These are phyloP conservation scores for Centropyge bicolor DNA, from an alignment of 2,797 vertebrate species.

Conservation along the genomic window DNA sequence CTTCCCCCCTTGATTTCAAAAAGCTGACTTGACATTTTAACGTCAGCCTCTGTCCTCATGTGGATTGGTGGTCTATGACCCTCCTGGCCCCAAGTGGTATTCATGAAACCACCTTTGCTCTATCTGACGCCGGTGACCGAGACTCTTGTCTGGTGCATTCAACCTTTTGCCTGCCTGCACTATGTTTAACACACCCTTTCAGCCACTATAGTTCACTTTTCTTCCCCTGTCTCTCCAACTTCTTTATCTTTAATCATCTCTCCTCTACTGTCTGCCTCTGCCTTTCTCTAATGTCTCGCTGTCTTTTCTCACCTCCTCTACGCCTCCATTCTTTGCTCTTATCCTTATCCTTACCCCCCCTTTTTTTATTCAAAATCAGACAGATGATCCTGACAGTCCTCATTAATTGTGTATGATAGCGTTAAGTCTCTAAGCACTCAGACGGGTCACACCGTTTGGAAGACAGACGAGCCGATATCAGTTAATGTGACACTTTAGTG, in stretches of 20 bases:
- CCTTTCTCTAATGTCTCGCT: constrained; percentile 10
- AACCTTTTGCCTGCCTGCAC: constrained; percentile 15
- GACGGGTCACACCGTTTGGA: constrained; percentile 55
- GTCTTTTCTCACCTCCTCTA: constrained; percentile 21
- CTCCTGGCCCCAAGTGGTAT: constrained; percentile 26
- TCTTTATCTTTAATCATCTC: constrained; percentile 36
- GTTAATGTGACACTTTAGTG: constrained; percentile 71
- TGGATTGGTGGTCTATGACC: constrained; percentile 25
- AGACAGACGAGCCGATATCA: constrained; percentile 67
- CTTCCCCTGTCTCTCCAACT: not conserved
- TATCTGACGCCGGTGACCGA: not conserved
- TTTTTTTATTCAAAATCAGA: constrained; percentile 45
- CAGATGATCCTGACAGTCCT: constrained; percentile 52
- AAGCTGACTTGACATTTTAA: constrained; percentile 35
- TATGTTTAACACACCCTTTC: constrained; percentile 12
- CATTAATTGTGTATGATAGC: constrained; percentile 77
- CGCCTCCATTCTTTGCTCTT: not conserved
- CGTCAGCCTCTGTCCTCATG: constrained; percentile 7
- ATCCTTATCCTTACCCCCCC: constrained; percentile 2
- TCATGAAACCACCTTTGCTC: constrained; percentile 38
- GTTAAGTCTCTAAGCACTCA: constrained; percentile 60
- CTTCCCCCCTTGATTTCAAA: not conserved
- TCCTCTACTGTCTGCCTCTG: constrained; percentile 2
- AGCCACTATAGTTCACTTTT: constrained; percentile 8
- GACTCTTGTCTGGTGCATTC: constrained; percentile 25